Conservation (phyloP, 2,888 invertebrate genomes). For the Nycteola revayana region DNA sequence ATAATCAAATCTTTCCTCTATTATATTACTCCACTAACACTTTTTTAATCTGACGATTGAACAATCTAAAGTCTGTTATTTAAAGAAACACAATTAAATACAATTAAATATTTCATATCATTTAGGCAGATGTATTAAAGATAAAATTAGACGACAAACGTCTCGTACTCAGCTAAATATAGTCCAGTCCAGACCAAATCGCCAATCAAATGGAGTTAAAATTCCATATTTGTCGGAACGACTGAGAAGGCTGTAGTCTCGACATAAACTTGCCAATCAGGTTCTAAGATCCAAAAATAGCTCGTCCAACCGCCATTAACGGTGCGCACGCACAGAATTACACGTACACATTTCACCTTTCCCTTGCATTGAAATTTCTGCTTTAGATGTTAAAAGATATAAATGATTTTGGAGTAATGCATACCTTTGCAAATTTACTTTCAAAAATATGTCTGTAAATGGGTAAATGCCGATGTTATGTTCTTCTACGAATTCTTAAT, state of each 20-base stretch:
- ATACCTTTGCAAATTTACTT: conserved; percentile 13
- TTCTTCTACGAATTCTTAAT: too few relatives aligned
- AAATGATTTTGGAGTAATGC: conserved; percentile 29
- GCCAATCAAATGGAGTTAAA: conserved; percentile 29
- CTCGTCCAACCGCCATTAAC: conserved; percentile 47
- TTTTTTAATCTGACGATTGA: too few relatives aligned
- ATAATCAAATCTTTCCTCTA: too few relatives aligned
- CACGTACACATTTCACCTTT: conserved; percentile 70
- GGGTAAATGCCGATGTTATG: too few relatives aligned
- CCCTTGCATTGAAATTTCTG: conserved; percentile 53
- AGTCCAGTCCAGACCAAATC: neutral
- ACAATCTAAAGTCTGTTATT: too few relatives aligned
- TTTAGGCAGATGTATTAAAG: too few relatives aligned
- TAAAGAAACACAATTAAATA: too few relatives aligned
- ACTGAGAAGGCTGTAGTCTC: conserved; percentile 43
- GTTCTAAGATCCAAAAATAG: conserved; percentile 68
- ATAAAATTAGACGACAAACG: too few relatives aligned
- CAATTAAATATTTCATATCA: too few relatives aligned
- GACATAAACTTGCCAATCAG: conserved; percentile 47
- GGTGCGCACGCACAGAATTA: conserved; percentile 52
- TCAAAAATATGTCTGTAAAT: conserved; percentile 8
- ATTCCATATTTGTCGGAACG: conserved; percentile 35
- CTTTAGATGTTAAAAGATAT: conserved; percentile 33
- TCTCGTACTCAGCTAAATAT: neutral
- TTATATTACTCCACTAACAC: too few relatives aligned